Evolutionary conservation across 1,140 invertebrate species (phyloP).

Genomic region (Meteorus sp.): DNA sequence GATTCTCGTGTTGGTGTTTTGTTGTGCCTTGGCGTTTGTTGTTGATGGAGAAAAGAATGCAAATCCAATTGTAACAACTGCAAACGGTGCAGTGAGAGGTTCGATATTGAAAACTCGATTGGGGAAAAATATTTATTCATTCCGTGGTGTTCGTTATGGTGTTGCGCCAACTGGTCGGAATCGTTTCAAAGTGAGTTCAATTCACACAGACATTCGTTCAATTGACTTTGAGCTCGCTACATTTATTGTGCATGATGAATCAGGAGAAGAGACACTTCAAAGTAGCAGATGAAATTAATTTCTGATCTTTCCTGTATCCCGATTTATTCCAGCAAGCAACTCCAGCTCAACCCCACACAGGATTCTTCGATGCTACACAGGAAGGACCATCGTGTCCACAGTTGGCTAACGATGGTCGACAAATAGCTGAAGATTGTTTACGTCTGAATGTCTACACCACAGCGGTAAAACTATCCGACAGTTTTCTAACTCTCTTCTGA

Average conservation of each 20-base stretch:
- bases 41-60: too few relatives aligned
- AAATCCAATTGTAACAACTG: too few relatives aligned
- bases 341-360: slow-evolving; percentile 19
- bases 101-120: too few relatives aligned
- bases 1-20: too few relatives aligned
- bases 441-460: slow-evolving; percentile 79
- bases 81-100: too few relatives aligned
- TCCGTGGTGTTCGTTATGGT: slow-evolving; percentile 68
- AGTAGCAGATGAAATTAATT: too few relatives aligned
- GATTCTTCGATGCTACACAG: slow-evolving; percentile 33
- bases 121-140: slow-evolving; percentile 65
- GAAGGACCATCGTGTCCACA: slow-evolving; percentile 39
- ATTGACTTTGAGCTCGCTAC: neutral
- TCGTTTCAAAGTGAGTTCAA: slow-evolving; percentile 62
- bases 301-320: too few relatives aligned
- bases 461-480: too few relatives aligned
- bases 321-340: slow-evolving; percentile 25
- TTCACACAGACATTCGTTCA: slow-evolving; percentile 9
- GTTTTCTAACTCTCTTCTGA: too few relatives aligned
- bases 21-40: too few relatives aligned
- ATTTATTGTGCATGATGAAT: neutral
- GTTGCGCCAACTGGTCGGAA: slow-evolving; percentile 63
- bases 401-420: slow-evolving; percentile 1
- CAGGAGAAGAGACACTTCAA: too few relatives aligned
- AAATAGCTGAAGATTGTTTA: slow-evolving; percentile 71